Percentiles rank a stretch among this genome's conserved stretches.
These are phyloP conservation scores for Cyaniris semiargus DNA, from an alignment of 2,888 invertebrate species.

Conservation along the genomic window DNA sequence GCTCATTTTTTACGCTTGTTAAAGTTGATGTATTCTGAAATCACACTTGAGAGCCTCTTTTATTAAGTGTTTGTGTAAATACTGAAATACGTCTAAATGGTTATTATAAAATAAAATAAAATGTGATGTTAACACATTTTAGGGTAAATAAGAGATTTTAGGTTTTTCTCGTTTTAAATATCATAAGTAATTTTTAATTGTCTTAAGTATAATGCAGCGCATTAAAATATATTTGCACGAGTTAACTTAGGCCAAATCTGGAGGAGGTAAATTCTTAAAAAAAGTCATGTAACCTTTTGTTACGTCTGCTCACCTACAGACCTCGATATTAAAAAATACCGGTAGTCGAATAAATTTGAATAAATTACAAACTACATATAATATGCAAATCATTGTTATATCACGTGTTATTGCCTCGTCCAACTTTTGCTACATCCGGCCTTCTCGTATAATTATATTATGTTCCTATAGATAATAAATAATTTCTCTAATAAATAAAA, in stretches of 20 bases:
- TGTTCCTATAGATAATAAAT: no score
- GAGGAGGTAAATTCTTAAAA: neutral
- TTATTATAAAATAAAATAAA: no score
- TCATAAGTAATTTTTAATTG: no score
- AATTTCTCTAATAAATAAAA: no score
- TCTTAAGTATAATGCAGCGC: neutral
- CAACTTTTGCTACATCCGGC: neutral
- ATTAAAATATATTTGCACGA: neutral
- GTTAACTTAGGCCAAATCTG: neutral
- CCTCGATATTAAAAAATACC: neutral
- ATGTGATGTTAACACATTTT: no score
- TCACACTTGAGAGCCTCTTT: neutral
- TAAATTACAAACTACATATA: neutral
- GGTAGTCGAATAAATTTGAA: neutral
- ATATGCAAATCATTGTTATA: neutral
- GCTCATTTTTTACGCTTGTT: neutral
- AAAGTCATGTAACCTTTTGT: conserved; percentile 10
- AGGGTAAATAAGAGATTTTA: no score
- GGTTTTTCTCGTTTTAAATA: no score
- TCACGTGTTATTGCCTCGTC: neutral
- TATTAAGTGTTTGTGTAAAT: neutral
- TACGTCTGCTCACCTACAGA: neutral
- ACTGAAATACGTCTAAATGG: neutral
- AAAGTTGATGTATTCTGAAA: neutral
- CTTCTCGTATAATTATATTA: neutral